phyloP scores from a whole-genome alignment of 2,113 vertebrate species.

The Gorsachius goisagi region DNA sequence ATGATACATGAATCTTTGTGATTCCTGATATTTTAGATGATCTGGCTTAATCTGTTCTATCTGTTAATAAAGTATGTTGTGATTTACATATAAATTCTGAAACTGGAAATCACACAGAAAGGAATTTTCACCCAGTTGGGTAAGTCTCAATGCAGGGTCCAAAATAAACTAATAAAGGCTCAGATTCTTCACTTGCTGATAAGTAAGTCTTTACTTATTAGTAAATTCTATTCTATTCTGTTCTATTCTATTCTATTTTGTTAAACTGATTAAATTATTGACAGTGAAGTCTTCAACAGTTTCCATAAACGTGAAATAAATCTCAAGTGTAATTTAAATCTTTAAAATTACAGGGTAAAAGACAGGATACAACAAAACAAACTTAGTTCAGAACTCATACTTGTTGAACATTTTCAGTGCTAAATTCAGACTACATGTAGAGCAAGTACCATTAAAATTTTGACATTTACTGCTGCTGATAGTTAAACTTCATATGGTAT shows the following conservation, averaged over 20 bases:
- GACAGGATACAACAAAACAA: neutral
- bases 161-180: neutral
- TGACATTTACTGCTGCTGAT: constrained; percentile 46
- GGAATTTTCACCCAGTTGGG: neutral
- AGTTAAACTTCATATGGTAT: constrained; percentile 60
- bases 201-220: neutral
- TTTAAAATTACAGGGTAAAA: neutral
- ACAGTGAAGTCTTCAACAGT: neutral
- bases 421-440: neutral
- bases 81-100: neutral
- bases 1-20: neutral
- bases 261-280: neutral
- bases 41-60: neutral
- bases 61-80: neutral
- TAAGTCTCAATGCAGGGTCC: neutral
- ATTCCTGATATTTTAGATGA: neutral
- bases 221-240: neutral
- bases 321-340: neutral
- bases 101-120: neutral
- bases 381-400: neutral
- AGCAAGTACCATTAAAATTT: constrained; percentile 21
- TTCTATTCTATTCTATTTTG: neutral
- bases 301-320: neutral
- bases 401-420: neutral
- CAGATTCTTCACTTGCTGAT: neutral